A percentile compares a stretch with the other conserved stretches of the same genome.
Conservation (phyloP, 2,113 vertebrate genomes). For the Accipiter cooperii region DNA sequence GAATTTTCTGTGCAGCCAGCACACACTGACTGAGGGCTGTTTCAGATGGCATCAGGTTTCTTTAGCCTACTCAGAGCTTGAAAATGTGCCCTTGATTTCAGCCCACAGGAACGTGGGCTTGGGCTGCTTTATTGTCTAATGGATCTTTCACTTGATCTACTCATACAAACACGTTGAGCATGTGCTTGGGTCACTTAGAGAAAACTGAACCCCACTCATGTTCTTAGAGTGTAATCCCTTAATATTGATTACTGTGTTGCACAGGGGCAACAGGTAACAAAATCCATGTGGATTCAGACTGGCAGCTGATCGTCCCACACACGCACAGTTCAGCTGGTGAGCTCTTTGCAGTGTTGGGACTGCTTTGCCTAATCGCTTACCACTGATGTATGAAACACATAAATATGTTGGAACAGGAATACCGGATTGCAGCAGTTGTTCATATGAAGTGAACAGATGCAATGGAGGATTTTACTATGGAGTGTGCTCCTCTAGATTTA, state of each 20-base stretch:
- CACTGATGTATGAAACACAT: not conserved
- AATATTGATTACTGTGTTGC: conserved; percentile 65
- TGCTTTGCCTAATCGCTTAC: not conserved
- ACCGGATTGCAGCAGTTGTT: conserved; percentile 42
- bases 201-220: conserved; percentile 63
- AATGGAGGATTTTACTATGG: not conserved
- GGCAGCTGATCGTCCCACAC: conserved; percentile 63
- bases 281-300: conserved; percentile 40
- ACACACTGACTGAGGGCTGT: not conserved
- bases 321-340: conserved; percentile 20
- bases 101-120: conserved; percentile 61
- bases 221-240: conserved; percentile 64
- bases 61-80: conserved; percentile 46
- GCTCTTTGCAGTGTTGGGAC: not conserved
- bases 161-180: conserved; percentile 52
- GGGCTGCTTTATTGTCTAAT: conserved; percentile 62
- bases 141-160: conserved; percentile 65
- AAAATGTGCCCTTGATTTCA: conserved; percentile 66
- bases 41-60: conserved; percentile 53
- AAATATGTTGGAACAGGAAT: conserved; percentile 25
- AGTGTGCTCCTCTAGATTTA: conserved; percentile 5
- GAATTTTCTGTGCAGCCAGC: not conserved
- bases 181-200: conserved; percentile 66
- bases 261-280: conserved; percentile 63
- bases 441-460: conserved; percentile 38